Conservation (phyloP, 2,113 vertebrate genomes). For the Dromas ardeola region DNA sequence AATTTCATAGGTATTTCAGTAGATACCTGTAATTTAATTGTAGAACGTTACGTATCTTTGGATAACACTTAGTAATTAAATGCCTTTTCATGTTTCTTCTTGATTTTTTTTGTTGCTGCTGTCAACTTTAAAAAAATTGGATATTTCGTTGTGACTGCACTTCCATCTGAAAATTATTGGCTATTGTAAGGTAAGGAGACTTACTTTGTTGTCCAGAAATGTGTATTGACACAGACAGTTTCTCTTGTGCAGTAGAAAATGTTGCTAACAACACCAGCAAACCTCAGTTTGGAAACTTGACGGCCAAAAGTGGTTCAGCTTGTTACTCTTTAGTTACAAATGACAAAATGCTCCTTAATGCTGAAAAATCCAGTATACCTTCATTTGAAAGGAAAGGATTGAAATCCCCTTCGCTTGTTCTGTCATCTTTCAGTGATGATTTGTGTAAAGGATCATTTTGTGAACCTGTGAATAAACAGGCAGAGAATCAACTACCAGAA, state of each 20-base stretch:
- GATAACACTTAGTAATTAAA: conserved; percentile 86
- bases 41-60: not conserved
- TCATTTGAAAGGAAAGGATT: conserved; percentile 55
- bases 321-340: conserved; percentile 41
- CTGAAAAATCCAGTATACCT: conserved; percentile 50
- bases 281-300: conserved; percentile 58
- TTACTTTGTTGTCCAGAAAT: conserved; percentile 78
- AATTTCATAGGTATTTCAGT: not conserved
- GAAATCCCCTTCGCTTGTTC: conserved; percentile 58
- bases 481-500: conserved; percentile 21
- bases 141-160: conserved; percentile 37
- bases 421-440: conserved; percentile 56
- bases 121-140: conserved; percentile 54
- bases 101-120: conserved; percentile 71
- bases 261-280: conserved; percentile 31
- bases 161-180: conserved; percentile 83
- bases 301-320: conserved; percentile 58
- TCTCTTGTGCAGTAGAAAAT: conserved; percentile 37
- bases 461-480: conserved; percentile 36
- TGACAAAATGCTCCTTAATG: conserved; percentile 47
- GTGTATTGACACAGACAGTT: conserved; percentile 55
- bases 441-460: conserved; percentile 37
- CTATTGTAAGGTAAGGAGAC: conserved; percentile 99
- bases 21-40: not conserved
- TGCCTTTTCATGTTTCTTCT: conserved; percentile 86